Evolutionary conservation across 2,113 vertebrate species (phyloP).

Genomic region (Siniperca chuatsi): DNA sequence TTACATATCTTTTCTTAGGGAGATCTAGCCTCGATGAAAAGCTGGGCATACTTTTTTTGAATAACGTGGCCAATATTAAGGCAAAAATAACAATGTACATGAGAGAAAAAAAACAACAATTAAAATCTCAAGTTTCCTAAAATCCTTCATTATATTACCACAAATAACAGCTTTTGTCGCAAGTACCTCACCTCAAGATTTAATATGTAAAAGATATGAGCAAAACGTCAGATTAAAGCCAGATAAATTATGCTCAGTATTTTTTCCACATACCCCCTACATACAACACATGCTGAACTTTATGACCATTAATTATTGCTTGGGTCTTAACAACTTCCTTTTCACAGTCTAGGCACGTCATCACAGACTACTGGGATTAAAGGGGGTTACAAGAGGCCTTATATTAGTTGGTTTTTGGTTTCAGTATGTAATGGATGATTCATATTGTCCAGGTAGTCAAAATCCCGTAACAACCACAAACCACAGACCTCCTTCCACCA

Average conservation of each 20-base stretch:
- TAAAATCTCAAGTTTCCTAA: background rate
- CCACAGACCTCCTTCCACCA: constrained; percentile 57
- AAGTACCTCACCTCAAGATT: background rate
- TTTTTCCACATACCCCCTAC: constrained; percentile 4
- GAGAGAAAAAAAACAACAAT: background rate
- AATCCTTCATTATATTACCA: background rate
- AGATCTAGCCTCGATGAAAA: background rate
- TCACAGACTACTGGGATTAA: constrained; percentile 47
- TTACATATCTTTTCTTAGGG: background rate
- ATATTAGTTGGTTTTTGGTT: constrained; percentile 54
- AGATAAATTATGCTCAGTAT: constrained; percentile 4
- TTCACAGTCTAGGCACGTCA: constrained; percentile 32
- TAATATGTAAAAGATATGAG: background rate
- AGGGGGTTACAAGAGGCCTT: constrained; percentile 38
- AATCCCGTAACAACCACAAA: constrained; percentile 45
- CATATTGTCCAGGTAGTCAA: constrained; percentile 62
- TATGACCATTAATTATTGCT: constrained; percentile 43
- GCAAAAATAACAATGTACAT: background rate
- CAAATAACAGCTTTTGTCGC: background rate
- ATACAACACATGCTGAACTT: constrained; percentile 40
- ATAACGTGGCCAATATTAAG: background rate
- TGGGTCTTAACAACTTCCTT: constrained; percentile 54
- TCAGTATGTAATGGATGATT: constrained; percentile 60
- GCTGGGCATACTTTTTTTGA: background rate
- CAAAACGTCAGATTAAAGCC: background rate